Evolutionary conservation across 1,140 invertebrate genomes (phyloP).

Genomic region (Fopius arisanus): DNA sequence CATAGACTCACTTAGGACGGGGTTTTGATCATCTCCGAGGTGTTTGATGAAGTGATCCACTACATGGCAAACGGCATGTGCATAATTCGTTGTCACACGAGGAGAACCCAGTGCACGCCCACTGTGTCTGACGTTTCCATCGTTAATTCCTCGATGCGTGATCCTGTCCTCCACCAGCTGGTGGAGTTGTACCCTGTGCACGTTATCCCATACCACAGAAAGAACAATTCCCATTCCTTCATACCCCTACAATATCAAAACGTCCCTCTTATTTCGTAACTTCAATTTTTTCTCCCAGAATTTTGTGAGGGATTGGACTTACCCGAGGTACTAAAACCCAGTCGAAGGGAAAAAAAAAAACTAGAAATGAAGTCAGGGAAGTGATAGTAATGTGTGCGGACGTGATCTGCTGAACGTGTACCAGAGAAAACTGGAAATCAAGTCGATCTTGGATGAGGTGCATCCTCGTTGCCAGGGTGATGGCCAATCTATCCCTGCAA

Average conservation of each 20-base stretch:
- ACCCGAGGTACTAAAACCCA: not conserved
- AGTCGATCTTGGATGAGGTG: not conserved
- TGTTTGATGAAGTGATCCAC: not conserved
- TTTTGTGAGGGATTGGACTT: not conserved
- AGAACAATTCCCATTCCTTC: not conserved
- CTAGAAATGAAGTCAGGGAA: not conserved
- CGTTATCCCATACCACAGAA: not conserved
- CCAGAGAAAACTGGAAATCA: not conserved
- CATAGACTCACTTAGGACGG: not conserved
- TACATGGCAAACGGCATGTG: not conserved
- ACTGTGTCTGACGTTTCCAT: not conserved
- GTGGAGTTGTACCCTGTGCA: not conserved
- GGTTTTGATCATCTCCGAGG: not conserved
- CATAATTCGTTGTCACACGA: not conserved
- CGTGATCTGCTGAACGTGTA: not conserved
- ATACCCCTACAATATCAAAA: too few species aligned
- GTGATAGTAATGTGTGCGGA: not conserved
- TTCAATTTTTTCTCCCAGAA: not conserved
- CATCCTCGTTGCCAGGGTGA: not conserved
- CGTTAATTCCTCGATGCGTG: conserved; percentile 15
- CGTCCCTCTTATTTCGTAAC: not conserved
- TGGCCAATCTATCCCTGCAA: not conserved
- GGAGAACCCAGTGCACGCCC: not conserved
- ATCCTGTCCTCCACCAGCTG: not conserved
- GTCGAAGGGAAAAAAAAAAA: not conserved